phyloP scores from a whole-genome alignment of 2,113 vertebrate species.

The Mustela lutreola region DNA sequence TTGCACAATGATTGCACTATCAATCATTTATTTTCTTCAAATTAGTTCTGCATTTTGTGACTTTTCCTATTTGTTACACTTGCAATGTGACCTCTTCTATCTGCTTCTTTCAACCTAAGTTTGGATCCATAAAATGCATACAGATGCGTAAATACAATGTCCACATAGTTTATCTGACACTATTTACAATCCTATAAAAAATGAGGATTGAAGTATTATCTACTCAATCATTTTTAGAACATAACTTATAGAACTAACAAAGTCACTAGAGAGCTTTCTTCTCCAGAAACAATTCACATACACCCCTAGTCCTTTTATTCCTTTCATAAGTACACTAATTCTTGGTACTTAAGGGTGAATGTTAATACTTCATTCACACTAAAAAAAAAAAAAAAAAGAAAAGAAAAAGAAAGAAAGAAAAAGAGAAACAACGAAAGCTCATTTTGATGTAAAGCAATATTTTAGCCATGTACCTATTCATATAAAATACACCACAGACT shows the following conservation, averaged over 20 bases:
- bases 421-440: not conserved
- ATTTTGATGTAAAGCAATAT: not conserved
- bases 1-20: slow-evolving; percentile 31
- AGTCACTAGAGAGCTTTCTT: not conserved
- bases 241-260: not conserved
- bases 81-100: not conserved
- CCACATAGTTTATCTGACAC: not conserved
- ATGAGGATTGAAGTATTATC: not conserved
- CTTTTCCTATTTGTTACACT: not conserved
- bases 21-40: slow-evolving; percentile 60
- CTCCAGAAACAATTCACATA: not conserved
- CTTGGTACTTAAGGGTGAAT: not conserved
- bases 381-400: not conserved
- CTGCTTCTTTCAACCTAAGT: not conserved
- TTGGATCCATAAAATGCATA: not conserved
- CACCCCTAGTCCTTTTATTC: not conserved
- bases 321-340: not conserved
- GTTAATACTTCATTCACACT: not conserved
- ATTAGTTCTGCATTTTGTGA: not conserved
- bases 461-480: slow-evolving; percentile 58
- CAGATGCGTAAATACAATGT: not conserved
- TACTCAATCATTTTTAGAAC: not conserved
- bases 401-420: not conserved
- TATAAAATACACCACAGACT: slow-evolving; percentile 42
- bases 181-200: not conserved